Evolutionary conservation across 2,113 vertebrate genomes (phyloP).

Genomic region (Todiramphus chloris): DNA sequence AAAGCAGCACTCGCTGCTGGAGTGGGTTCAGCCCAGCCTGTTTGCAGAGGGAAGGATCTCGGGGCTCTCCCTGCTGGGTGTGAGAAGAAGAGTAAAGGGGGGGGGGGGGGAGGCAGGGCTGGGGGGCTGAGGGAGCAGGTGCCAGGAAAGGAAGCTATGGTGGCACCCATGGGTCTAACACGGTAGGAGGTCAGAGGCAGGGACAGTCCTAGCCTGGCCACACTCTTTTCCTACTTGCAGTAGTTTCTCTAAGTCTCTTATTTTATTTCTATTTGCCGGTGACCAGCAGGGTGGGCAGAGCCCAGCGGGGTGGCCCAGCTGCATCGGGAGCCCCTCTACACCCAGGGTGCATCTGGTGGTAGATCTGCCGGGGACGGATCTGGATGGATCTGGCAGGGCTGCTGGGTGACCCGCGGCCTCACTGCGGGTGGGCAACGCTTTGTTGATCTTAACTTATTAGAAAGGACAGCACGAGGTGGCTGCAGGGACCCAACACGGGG

Average conservation of each 20-base stretch:
- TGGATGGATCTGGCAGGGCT: neutral
- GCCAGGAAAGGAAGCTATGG: neutral
- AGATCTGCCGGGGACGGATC: neutral
- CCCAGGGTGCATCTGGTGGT: neutral
- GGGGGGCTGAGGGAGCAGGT: neutral
- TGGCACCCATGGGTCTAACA: neutral
- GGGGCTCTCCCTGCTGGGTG: neutral
- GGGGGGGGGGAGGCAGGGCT: neutral
- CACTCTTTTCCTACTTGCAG: neutral
- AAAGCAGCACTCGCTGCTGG: fast-evolving
- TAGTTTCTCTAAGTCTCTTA: neutral
- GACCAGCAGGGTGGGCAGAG: neutral
- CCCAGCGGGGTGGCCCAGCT: fast-evolving
- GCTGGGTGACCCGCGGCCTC: fast-evolving
- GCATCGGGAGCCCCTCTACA: fast-evolving
- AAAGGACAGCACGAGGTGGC: fast-evolving
- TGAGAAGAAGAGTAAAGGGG: neutral
- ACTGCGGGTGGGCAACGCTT: fast-evolving
- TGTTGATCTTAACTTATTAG: slow-evolving; percentile 65
- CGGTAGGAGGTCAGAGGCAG: neutral
- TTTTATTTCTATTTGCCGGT: neutral
- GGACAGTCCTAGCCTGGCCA: neutral
- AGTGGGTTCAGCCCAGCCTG: fast-evolving
- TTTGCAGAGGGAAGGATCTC: fast-evolving
- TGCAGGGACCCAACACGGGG: neutral